Conservation (phyloP, 2,797 vertebrate species). For the Tolypeutes matacus region DNA sequence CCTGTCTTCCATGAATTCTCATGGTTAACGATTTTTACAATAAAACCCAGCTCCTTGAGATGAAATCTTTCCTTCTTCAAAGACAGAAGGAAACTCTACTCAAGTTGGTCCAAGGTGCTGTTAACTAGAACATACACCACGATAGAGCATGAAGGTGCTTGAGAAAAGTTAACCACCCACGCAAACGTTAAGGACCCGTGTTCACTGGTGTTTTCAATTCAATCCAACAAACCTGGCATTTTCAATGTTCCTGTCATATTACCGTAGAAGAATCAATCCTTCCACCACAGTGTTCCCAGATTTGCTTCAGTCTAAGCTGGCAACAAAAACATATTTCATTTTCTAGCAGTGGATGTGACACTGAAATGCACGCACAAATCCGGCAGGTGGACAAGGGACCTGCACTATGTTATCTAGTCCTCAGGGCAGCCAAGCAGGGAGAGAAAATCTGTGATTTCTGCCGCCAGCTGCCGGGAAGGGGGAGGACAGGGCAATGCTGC, state of each 20-base stretch:
- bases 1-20: not conserved
- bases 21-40: not conserved
- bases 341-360: not conserved
- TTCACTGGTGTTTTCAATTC: not conserved
- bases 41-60: conserved; percentile 1
- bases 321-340: not conserved
- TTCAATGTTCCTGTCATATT: not conserved
- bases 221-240: not conserved
- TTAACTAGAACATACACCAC: not conserved
- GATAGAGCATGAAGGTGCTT: not conserved
- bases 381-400: not conserved
- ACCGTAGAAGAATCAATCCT: not conserved
- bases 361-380: not conserved
- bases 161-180: not conserved
- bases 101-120: not conserved
- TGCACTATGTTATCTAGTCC: not conserved
- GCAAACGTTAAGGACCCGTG: not conserved
- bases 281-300: not conserved
- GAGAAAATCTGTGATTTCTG: not conserved
- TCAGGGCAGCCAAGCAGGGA: not conserved
- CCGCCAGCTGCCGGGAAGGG: not conserved
- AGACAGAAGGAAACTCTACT: not conserved
- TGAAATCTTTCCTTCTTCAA: conserved; percentile 26
- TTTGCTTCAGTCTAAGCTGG: not conserved
- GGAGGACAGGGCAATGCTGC: not conserved